Percentiles rank a stretch among this genome's conserved stretches.
These are phyloP conservation scores for Lonchura striata DNA, from an alignment of 2,113 vertebrate species.

Conservation along the genomic window DNA sequence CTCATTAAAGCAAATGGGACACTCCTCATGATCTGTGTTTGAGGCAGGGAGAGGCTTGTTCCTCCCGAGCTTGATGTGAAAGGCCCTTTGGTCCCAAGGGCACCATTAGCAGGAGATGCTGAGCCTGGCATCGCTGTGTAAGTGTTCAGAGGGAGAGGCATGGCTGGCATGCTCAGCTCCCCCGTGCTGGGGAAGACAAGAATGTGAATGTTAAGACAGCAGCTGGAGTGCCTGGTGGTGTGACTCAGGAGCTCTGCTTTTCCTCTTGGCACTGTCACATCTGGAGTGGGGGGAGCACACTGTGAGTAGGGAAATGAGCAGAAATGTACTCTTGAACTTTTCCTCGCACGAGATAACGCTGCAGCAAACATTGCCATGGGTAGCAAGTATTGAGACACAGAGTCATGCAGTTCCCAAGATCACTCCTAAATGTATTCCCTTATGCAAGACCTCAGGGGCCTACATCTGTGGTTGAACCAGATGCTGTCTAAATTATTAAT, in stretches of 20 bases:
- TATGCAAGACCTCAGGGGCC: not conserved
- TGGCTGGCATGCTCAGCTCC: not conserved
- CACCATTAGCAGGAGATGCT: not conserved
- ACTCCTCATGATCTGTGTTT: not conserved
- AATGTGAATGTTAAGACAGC: not conserved
- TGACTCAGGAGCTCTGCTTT: not conserved
- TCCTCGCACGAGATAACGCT: not conserved
- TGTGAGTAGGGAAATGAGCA: not conserved
- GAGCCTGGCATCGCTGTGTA: accelerated
- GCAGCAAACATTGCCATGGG: accelerated
- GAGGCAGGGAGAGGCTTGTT: not conserved
- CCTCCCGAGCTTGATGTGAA: not conserved
- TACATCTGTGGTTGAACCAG: not conserved
- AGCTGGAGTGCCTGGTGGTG: not conserved
- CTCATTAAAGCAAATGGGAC: not conserved
- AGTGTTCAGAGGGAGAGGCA: not conserved
- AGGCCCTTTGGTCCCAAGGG: not conserved
- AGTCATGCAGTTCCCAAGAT: not conserved
- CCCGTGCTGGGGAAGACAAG: not conserved
- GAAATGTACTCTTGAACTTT: not conserved
- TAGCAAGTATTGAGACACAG: not conserved
- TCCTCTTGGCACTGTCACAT: not conserved
- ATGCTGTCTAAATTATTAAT: slow-evolving; percentile 12
- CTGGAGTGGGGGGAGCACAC: not conserved
- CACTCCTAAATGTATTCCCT: not conserved